These are phyloP conservation scores for Pachypsylla venusta DNA, from an alignment of 1,140 invertebrate species.

Conservation along the genomic window DNA sequence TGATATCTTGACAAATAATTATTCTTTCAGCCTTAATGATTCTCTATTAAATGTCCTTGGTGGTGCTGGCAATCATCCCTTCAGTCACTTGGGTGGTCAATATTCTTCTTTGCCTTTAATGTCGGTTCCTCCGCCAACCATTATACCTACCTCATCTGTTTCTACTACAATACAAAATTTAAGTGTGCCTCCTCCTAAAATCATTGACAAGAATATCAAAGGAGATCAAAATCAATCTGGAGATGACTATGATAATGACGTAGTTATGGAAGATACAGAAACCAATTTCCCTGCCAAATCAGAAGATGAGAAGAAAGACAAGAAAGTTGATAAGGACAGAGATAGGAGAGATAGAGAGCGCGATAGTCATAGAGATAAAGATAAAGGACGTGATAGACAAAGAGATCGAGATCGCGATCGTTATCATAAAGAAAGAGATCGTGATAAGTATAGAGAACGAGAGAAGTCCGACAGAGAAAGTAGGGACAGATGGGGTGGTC, in stretches of 20 bases:
- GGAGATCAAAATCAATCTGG: too few relatives aligned
- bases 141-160: neutral
- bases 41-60: neutral
- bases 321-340: neutral
- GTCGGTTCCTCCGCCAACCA: neutral
- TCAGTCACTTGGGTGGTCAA: neutral
- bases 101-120: neutral
- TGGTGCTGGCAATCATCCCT: neutral
- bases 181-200: neutral
- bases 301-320: neutral
- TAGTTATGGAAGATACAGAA: conserved; percentile 2
- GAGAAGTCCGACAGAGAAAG: too few relatives aligned
- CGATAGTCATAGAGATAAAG: too few relatives aligned
- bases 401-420: neutral
- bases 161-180: neutral
- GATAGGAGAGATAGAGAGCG: neutral
- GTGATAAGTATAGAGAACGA: neutral
- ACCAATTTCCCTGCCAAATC: neutral
- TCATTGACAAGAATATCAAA: neutral
- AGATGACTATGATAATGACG: neutral
- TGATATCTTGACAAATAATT: too few relatives aligned
- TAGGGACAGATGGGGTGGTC: neutral
- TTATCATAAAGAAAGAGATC: neutral
- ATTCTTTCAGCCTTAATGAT: too few relatives aligned
- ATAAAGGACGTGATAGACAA: too few relatives aligned